These are phyloP conservation scores for Condylura cristata DNA, from an alignment of 2,113 vertebrate species.

Conservation along the genomic window DNA sequence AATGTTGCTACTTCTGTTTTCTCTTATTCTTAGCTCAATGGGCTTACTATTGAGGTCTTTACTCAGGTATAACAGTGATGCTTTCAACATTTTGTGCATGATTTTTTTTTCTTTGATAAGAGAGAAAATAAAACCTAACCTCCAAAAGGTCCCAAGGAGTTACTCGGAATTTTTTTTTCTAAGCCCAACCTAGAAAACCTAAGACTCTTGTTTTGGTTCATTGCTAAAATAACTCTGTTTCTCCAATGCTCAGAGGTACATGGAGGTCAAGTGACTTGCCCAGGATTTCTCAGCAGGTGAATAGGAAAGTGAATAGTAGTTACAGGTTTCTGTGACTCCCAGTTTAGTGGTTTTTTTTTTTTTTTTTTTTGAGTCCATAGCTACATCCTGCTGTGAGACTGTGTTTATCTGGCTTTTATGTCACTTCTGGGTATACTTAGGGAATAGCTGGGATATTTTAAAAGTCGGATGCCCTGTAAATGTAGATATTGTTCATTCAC, in stretches of 20 bases:
- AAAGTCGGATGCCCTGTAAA: neutral
- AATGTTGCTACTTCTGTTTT: neutral
- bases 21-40: neutral
- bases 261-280: neutral
- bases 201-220: neutral
- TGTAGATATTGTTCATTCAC: neutral
- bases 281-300: neutral
- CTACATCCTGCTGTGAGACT: neutral
- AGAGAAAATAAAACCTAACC: neutral
- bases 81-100: neutral
- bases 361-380: neutral
- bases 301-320: neutral
- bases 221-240: neutral
- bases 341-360: neutral
- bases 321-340: neutral
- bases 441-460: neutral
- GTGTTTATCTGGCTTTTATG: slow-evolving; percentile 28
- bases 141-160: neutral
- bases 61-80: neutral
- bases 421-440: neutral
- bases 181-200: neutral
- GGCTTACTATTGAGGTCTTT: neutral
- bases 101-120: neutral
- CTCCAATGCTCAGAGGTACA: neutral
- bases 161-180: neutral